Conservation (phyloP, 2,113 vertebrate species). For the Rhineura floridana region DNA sequence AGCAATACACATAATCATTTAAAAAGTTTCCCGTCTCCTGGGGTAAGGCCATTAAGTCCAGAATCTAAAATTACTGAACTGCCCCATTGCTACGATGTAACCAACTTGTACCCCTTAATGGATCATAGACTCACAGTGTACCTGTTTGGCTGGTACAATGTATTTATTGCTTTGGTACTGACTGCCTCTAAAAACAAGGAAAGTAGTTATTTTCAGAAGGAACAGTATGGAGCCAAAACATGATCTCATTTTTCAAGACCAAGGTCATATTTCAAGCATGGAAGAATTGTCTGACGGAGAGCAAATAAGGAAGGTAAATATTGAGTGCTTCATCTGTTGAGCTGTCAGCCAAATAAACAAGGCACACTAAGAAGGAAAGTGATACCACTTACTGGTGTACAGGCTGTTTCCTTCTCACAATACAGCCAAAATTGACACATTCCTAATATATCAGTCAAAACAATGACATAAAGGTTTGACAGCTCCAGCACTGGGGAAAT, state of each 20-base stretch:
- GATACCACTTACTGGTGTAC: neutral
- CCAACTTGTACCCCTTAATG: neutral
- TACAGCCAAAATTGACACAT: neutral
- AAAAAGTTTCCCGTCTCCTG: no score
- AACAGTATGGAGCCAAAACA: neutral
- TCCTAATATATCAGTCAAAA: slow-evolving; percentile 10
- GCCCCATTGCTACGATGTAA: no score
- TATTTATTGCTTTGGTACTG: slow-evolving; percentile 1
- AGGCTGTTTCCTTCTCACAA: neutral
- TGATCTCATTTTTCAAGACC: slow-evolving; percentile 13
- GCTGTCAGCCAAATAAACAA: slow-evolving; percentile 22
- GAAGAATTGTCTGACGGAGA: neutral
- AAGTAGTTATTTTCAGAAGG: slow-evolving; percentile 7
- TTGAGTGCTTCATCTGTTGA: slow-evolving; percentile 14
- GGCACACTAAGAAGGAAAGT: neutral
- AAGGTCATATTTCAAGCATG: neutral
- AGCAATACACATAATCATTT: no score
- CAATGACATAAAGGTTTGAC: neutral
- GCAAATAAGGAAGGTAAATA: slow-evolving; percentile 20
- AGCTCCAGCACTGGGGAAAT: neutral
- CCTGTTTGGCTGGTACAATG: neutral
- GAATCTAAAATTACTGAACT: no score
- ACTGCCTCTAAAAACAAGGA: neutral
- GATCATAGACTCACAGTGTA: neutral
- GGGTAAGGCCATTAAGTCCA: no score